Conservation (phyloP, 1,140 invertebrate species). For the Aphis gossypii region DNA sequence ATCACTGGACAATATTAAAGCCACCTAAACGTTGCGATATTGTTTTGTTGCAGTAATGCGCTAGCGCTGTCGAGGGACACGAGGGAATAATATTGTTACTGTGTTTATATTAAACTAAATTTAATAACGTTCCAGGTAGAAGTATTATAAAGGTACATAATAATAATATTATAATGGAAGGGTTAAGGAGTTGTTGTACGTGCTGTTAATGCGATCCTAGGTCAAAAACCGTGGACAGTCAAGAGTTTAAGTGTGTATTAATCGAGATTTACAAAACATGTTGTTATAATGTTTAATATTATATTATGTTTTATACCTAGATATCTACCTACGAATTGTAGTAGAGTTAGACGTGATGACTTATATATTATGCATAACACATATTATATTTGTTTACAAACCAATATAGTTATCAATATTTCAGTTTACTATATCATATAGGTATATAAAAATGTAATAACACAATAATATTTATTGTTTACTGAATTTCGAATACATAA, state of each 20-base stretch:
- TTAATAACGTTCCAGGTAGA: not conserved
- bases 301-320: not conserved
- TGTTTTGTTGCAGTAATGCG: not conserved
- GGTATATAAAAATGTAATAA: no score
- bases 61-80: not conserved
- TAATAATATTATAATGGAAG: not conserved
- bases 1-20: not conserved
- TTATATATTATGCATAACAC: not conserved
- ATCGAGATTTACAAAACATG: not conserved
- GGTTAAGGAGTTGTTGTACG: not conserved
- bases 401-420: not conserved
- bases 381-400: no score
- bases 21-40: not conserved
- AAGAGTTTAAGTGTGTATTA: no score
- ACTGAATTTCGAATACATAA: no score
- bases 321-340: not conserved
- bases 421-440: not conserved
- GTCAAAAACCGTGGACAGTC: not conserved
- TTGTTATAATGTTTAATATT: not conserved
- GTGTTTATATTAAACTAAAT: not conserved
- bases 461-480: no score
- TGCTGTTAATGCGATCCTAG: not conserved
- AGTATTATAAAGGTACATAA: not conserved
- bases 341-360: not conserved
- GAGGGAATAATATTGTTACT: not conserved